Conservation (phyloP, 2,113 vertebrate species). For the Pholis gunnellus region DNA sequence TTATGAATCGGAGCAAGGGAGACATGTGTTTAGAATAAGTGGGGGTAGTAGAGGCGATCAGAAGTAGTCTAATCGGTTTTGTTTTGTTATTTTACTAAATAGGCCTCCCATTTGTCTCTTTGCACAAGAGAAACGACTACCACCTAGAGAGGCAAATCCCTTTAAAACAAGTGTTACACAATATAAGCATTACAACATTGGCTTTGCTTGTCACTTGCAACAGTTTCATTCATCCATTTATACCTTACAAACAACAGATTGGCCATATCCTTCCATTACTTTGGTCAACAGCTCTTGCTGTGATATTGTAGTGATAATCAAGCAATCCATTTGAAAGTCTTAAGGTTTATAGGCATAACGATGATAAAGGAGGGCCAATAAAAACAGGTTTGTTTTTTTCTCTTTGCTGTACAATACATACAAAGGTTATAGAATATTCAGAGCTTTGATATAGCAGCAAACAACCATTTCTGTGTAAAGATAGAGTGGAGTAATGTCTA, state of each 20-base stretch:
- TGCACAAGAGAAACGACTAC: neutral
- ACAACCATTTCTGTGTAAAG: neutral
- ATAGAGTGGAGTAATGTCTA: neutral
- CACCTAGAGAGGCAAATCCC: neutral
- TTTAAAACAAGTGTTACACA: neutral
- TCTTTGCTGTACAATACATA: neutral
- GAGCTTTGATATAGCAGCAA: neutral
- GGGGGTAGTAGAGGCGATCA: neutral
- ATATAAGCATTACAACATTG: neutral
- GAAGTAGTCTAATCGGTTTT: neutral
- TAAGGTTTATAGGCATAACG: slow-evolving; percentile 9
- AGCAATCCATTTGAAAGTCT: slow-evolving; percentile 32
- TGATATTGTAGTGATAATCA: slow-evolving; percentile 47
- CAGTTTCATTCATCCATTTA: slow-evolving; percentile 17
- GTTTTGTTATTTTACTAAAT: neutral
- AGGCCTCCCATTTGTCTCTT: neutral
- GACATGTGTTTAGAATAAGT: neutral
- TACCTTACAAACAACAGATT: slow-evolving; percentile 1
- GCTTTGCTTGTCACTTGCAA: slow-evolving; percentile 12
- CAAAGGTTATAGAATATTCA: neutral
- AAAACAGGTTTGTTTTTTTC: neutral
- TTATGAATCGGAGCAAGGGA: slow-evolving; percentile 15
- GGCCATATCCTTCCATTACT: neutral
- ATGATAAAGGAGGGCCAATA: slow-evolving; percentile 7
- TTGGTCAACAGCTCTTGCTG: slow-evolving; percentile 43